Conservation (phyloP, 2,888 invertebrate genomes). For the Drosophila anceps region DNA sequence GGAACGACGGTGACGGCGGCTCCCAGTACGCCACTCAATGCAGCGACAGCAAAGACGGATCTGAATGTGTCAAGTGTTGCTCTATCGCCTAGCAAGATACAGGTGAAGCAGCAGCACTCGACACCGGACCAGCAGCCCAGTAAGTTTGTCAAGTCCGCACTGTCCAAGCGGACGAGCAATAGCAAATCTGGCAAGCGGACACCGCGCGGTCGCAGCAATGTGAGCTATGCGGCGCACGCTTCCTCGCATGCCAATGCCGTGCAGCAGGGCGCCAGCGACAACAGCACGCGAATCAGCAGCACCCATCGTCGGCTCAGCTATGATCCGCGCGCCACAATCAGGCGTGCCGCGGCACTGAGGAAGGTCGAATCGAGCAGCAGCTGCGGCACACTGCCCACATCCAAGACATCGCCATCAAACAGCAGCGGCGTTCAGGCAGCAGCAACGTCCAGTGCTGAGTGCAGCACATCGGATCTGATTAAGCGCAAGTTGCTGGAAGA, state of each 20-base stretch:
- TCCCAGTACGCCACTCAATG: background rate
- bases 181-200: conserved; percentile 2
- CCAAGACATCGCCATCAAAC: background rate
- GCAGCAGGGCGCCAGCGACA: conserved; percentile 8
- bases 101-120: conserved; percentile 22
- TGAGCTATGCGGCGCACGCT: conserved; percentile 40
- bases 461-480: conserved; percentile 1
- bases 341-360: conserved; percentile 11
- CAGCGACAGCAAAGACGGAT: background rate
- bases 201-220: background rate
- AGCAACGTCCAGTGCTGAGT: background rate
- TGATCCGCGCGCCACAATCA: conserved; percentile 53
- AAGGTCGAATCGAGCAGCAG: conserved; percentile 6
- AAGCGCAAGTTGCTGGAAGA: conserved; percentile 27
- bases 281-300: conserved; percentile 33
- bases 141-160: background rate
- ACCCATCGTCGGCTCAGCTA: conserved; percentile 54
- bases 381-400: background rate
- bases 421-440: background rate
- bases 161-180: background rate
- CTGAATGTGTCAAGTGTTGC: background rate
- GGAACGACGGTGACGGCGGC: no score
- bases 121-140: background rate
- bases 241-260: conserved; percentile 39
- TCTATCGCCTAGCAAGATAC: conserved; percentile 7